phyloP scores from a whole-genome alignment of 1,140 invertebrate genomes.

The Zaprionus ornatus region DNA sequence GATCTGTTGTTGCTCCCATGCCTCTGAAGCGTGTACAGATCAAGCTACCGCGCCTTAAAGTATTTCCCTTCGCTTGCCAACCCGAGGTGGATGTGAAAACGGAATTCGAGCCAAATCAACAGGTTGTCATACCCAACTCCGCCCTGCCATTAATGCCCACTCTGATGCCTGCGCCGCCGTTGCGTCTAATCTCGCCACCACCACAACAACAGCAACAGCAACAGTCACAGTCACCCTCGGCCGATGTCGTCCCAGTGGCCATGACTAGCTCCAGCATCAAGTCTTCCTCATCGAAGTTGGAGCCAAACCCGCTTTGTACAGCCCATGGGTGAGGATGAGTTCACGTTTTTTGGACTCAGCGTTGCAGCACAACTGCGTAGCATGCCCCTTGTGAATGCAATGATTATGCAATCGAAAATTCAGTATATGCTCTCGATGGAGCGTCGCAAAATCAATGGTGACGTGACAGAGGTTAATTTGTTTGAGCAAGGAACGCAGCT shows the following conservation, averaged over 20 bases:
- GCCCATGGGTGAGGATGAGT: conserved; percentile 53
- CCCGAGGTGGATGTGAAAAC: conserved; percentile 41
- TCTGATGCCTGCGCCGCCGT: conserved; percentile 10
- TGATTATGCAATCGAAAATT: conserved; percentile 69
- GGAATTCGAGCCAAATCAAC: conserved; percentile 46
- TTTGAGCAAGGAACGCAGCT: background rate
- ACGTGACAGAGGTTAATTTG: conserved; percentile 35
- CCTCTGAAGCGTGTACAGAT: conserved; percentile 50
- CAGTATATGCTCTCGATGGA: conserved; percentile 62
- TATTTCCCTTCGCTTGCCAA: conserved; percentile 5
- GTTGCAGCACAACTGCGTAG: conserved; percentile 63
- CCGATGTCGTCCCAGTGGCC: background rate
- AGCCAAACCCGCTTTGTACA: conserved; percentile 3
- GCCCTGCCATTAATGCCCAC: background rate
- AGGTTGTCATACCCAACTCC: conserved; percentile 2
- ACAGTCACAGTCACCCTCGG: background rate
- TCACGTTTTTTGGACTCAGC: conserved; percentile 64
- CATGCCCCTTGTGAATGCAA: conserved; percentile 61
- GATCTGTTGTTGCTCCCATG: background rate
- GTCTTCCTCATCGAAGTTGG: background rate
- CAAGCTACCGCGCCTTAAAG: conserved; percentile 52
- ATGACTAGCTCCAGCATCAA: background rate
- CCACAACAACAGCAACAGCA: background rate
- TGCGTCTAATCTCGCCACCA: conserved; percentile 11
- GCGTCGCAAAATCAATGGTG: conserved; percentile 55